Evolutionary conservation across 1,140 invertebrate species (phyloP).

Genomic region (Sitophilus oryzae): DNA sequence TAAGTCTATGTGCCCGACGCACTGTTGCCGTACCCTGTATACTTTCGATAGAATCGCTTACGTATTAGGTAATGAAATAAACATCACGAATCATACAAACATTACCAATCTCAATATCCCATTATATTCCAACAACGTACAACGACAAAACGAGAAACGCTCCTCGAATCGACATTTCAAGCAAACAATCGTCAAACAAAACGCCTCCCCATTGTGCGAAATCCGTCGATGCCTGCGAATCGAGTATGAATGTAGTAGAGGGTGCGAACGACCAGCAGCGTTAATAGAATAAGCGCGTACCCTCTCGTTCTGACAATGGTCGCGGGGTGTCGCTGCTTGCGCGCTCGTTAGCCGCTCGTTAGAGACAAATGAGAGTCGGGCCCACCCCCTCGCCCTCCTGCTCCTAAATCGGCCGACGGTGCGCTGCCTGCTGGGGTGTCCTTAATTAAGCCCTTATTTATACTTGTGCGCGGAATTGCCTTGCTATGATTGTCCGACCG

Average conservation of each 20-base stretch:
- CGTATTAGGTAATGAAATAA: no score
- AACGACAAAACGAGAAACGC: neutral
- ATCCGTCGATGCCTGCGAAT: neutral
- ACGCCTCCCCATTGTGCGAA: conserved; percentile 5
- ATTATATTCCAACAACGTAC: no score
- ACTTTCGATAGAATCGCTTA: no score
- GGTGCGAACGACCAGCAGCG: conserved; percentile 9
- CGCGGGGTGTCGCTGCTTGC: conserved; percentile 13
- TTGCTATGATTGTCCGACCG: neutral
- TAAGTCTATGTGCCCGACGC: no score
- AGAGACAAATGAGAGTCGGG: conserved; percentile 21
- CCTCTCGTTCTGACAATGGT: neutral
- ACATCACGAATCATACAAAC: no score
- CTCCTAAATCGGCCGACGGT: no score
- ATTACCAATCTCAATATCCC: no score
- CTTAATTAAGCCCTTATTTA: conserved; percentile 18
- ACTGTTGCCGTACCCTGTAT: no score
- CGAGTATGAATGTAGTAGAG: neutral
- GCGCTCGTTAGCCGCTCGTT: conserved; percentile 19
- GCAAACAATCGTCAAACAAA: conserved; percentile 9
- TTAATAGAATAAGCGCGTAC: conserved; percentile 19
- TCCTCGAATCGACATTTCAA: neutral
- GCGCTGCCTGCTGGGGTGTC: conserved; percentile 11
- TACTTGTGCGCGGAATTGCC: conserved; percentile 12
- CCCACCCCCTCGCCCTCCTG: conserved; percentile 12